These are phyloP conservation scores for Spea hammondii DNA, from an alignment of 2,797 vertebrate species.

Conservation along the genomic window DNA sequence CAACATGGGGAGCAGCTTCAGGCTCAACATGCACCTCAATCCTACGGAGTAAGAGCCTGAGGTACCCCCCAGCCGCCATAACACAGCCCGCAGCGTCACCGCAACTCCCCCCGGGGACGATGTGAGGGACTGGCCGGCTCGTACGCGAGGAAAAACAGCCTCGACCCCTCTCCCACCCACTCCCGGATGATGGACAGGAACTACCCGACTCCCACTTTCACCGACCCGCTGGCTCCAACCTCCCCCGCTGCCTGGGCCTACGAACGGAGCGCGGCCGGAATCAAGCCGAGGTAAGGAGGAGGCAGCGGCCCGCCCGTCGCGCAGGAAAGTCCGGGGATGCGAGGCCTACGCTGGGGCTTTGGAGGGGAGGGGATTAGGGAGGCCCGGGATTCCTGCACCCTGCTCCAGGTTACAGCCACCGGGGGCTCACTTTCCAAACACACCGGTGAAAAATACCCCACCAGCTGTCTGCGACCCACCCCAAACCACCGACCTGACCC, in stretches of 20 bases:
- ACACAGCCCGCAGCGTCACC: conserved; percentile 8
- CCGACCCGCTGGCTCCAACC: conserved; percentile 79
- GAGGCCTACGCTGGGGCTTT: conserved; percentile 27
- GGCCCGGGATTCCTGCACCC: conserved; percentile 5
- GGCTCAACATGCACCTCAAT: conserved; percentile 57
- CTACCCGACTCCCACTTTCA: conserved; percentile 87
- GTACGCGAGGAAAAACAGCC: conserved; percentile 4
- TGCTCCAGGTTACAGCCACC: background rate
- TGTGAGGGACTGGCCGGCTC: conserved; percentile 30
- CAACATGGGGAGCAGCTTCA: conserved; percentile 71
- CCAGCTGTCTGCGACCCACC: background rate
- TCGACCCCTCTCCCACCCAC: conserved; percentile 13
- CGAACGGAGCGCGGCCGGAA: conserved; percentile 69
- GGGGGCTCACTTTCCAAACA: background rate
- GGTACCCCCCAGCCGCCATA: conserved; percentile 13
- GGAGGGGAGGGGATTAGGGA: conserved; percentile 18
- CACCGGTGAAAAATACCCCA: conserved; percentile 6
- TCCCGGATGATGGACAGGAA: conserved; percentile 91
- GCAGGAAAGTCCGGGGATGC: conserved; percentile 77
- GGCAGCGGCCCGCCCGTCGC: conserved; percentile 62
- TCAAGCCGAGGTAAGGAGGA: conserved; percentile 87
- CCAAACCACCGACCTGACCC: background rate
- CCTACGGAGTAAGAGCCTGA: conserved; percentile 45
- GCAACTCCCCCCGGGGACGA: conserved; percentile 33
- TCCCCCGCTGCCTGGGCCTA: conserved; percentile 80